Percentiles rank a stretch among this genome's conserved stretches.
phyloP scores from a whole-genome alignment of 2,797 vertebrate species.

The Xerus rutilus region DNA sequence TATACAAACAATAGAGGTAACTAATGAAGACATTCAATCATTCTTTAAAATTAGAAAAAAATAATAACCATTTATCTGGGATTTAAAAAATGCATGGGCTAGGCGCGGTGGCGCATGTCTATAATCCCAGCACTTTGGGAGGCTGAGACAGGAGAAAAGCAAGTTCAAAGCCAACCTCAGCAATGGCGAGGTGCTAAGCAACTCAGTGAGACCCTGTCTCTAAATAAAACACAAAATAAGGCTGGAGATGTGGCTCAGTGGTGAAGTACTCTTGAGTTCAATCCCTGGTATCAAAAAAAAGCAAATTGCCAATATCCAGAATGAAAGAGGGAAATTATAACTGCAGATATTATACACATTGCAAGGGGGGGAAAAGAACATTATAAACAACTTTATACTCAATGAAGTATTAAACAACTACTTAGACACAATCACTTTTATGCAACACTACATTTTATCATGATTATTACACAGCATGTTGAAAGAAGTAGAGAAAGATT shows the following conservation, averaged over 20 bases:
- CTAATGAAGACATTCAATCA: background rate
- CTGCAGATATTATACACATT: background rate
- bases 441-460: background rate
- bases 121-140: too few relatives aligned
- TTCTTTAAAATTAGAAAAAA: conserved; percentile 25
- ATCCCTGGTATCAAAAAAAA: too few relatives aligned
- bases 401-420: background rate
- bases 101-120: too few relatives aligned
- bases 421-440: background rate
- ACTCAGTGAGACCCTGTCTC: too few relatives aligned
- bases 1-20: background rate
- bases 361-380: background rate
- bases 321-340: background rate
- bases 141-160: too few relatives aligned
- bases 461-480: background rate
- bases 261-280: too few relatives aligned
- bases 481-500: background rate
- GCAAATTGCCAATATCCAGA: background rate
- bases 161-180: too few relatives aligned
- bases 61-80: background rate
- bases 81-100: background rate
- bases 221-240: too few relatives aligned
- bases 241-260: too few relatives aligned
- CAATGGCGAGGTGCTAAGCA: too few relatives aligned
- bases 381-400: background rate